Conservation (phyloP, 2,888 invertebrate genomes). For the Hartigia nigra region DNA sequence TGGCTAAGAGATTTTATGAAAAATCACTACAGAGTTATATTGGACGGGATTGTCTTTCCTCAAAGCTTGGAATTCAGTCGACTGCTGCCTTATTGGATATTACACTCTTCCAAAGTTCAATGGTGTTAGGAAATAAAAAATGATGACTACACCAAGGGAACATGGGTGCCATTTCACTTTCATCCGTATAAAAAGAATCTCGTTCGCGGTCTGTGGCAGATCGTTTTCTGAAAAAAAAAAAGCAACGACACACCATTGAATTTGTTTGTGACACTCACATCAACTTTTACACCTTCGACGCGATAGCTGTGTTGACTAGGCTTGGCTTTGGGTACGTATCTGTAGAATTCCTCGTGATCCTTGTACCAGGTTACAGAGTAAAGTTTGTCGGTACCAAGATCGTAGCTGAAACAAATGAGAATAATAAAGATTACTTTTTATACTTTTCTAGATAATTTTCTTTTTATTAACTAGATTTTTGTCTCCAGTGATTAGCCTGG, state of each 20-base stretch:
- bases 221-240: neutral
- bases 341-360: constrained; percentile 68
- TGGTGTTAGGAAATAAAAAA: neutral
- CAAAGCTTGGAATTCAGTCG: neutral
- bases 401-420: constrained; percentile 61
- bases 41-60: neutral
- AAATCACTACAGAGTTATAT: too few relatives aligned
- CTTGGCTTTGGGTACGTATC: constrained; percentile 61
- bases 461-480: neutral
- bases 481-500: neutral
- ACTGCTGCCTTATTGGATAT: neutral
- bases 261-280: constrained; percentile 52
- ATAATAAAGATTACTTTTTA: too few relatives aligned
- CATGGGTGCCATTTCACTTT: neutral
- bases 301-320: constrained; percentile 59
- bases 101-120: neutral
- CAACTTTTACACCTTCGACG: constrained; percentile 64
- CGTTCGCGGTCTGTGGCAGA: too few relatives aligned
- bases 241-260: neutral
- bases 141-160: neutral
- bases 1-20: too few relatives aligned
- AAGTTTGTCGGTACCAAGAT: constrained; percentile 62
- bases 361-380: constrained; percentile 69
- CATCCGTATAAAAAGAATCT: neutral
- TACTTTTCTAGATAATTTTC: neutral